Base-by-base conservation (phyloP, 2,888 invertebrate genomes). In the Orthonychiurus folsomi region DNA sequence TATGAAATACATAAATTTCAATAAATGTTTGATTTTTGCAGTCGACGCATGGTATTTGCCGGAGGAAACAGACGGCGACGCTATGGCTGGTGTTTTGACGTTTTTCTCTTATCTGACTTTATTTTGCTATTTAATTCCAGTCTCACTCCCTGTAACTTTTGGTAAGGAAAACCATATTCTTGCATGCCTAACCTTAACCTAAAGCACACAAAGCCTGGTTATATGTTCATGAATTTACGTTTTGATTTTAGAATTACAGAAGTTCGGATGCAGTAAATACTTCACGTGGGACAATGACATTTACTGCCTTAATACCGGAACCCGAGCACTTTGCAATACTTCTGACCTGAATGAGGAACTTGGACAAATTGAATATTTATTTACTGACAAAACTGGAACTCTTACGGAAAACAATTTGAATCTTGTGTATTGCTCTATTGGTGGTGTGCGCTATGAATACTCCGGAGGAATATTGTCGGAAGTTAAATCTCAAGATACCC, bases 381-480 rank as follows among this genome's bases (percentile, higher is more conserved):
- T 99, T 3, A 91, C 93, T 0, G 99, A 99, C 76, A 99, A 99
- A 80, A 99, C 99, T 0, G 99, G 99, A 20, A 99, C 99, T 0
- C 80, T 99, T 25, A 99, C 99, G 0, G 94, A 96, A 79, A 99
- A 99, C 77, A 94, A 94, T 75, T 97, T 99, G 97, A 89, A 94
- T 0, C 90, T 97, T 75, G 94, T 94, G 76, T 88, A 91, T 75
- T 82, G 88, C 73, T 86, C 85, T 1, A 81, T 89, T 21, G 81
- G 80, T 58, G 88, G 86, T 0, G 76, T 75, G 1, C 74, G 81
- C 5, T 87, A 84, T 69, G 80, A 83, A 67, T 86, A 86, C 70
- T 79, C 79, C 28, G 81, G 82, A 1, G 81, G 81, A 15, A 52
- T 12, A n/a, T 20, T 52, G 52, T 12, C 21, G 5, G 52, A 20